A percentile compares a stretch with the other conserved stretches of the same genome.
These are phyloP conservation scores for Pangasius sanitwongsei DNA, from an alignment of 2,797 vertebrate species.

Conservation along the genomic window DNA sequence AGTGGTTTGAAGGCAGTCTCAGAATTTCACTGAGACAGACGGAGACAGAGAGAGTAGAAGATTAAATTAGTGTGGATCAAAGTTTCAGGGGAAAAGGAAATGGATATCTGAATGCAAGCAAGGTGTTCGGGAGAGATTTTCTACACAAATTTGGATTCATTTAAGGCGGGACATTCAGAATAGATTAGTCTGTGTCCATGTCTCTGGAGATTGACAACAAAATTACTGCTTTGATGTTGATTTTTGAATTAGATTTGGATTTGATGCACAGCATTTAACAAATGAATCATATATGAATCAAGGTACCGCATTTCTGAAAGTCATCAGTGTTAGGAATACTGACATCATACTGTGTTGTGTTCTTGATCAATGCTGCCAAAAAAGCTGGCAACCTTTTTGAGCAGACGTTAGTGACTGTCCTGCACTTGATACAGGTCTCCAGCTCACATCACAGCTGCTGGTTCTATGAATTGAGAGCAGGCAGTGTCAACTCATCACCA, in stretches of 20 bases:
- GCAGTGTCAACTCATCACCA: not conserved
- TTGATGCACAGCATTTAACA: not conserved
- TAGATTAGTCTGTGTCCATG: not conserved
- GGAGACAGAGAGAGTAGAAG: not conserved
- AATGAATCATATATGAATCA: not conserved
- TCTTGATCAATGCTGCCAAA: not conserved
- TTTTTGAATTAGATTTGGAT: slow-evolving; percentile 13
- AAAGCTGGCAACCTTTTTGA: not conserved
- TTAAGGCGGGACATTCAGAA: not conserved
- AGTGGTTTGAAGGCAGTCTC: not conserved
- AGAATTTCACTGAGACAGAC: not conserved
- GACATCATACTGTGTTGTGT: not conserved
- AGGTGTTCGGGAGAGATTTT: not conserved
- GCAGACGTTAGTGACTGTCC: not conserved
- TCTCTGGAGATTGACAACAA: not conserved
- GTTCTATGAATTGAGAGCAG: not conserved
- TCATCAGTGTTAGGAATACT: not conserved
- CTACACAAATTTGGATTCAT: not conserved
- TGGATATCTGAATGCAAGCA: not conserved
- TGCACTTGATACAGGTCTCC: not conserved
- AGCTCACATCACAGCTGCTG: not conserved
- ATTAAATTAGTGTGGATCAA: slow-evolving; percentile 18
- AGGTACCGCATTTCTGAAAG: not conserved
- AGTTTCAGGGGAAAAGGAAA: slow-evolving; percentile 6
- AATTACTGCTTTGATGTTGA: not conserved